phyloP scores from a whole-genome alignment of 2,113 vertebrate species.

The Hippocampus comes region DNA sequence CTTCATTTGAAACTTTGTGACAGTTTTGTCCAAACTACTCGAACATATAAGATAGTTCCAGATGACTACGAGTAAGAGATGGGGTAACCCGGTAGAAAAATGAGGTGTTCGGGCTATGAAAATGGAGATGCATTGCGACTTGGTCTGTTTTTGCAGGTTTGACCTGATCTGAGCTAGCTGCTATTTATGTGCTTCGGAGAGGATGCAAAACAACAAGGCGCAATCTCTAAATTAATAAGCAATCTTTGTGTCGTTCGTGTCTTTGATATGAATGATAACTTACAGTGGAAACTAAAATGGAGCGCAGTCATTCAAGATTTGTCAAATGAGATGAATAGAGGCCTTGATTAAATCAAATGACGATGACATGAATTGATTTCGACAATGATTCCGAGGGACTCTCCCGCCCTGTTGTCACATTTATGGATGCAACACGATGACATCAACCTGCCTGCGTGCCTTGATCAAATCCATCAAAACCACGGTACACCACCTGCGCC shows the following conservation, averaged over 20 bases:
- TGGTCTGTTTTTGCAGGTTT: too few relatives aligned
- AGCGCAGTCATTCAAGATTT: background rate
- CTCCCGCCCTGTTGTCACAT: too few relatives aligned
- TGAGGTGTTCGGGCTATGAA: background rate
- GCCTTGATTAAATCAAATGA: too few relatives aligned
- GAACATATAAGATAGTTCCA: slow-evolving; percentile 5
- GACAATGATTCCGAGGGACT: too few relatives aligned
- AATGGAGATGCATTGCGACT: background rate
- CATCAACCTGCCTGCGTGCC: too few relatives aligned
- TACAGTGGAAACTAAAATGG: background rate
- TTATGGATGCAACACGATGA: too few relatives aligned
- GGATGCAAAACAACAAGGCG: background rate
- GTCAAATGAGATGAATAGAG: too few relatives aligned
- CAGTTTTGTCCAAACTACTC: slow-evolving; percentile 34
- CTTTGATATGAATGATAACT: background rate
- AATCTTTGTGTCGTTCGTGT: background rate
- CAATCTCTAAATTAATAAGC: background rate
- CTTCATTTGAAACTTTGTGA: slow-evolving; percentile 4
- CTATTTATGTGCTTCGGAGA: too few relatives aligned
- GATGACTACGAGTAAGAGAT: background rate
- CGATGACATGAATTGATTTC: too few relatives aligned
- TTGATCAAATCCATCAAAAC: too few relatives aligned
- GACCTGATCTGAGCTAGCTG: too few relatives aligned
- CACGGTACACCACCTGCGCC: too few relatives aligned
- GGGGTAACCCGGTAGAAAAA: background rate